A percentile compares a stretch with the other conserved stretches of the same genome.
phyloP scores from a whole-genome alignment of 2,888 invertebrate genomes.

The Xanthia togata region DNA sequence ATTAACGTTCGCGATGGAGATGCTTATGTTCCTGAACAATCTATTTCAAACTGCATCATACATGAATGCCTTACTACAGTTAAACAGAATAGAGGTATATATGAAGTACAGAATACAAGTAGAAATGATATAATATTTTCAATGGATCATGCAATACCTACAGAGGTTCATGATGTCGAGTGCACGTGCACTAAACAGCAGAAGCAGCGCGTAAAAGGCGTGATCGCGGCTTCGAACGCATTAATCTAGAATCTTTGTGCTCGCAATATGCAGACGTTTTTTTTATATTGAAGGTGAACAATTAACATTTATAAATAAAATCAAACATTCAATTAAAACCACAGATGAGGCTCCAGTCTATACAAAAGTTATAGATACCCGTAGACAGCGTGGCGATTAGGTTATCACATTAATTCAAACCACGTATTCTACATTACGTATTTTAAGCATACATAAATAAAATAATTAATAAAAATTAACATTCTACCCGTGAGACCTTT shows the following conservation, averaged over 20 bases:
- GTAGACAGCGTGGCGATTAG: no score
- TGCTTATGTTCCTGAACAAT: slow-evolving; percentile 8
- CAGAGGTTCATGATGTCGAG: not conserved
- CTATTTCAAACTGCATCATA: slow-evolving; percentile 4
- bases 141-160: slow-evolving; percentile 2
- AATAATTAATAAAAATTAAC: no score
- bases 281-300: not conserved
- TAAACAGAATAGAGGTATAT: slow-evolving; percentile 11
- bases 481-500: no score
- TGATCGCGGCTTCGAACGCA: slow-evolving; percentile 1
- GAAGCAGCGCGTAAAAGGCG: not conserved
- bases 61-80: slow-evolving; percentile 1
- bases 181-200: not conserved
- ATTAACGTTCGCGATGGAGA: not conserved
- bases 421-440: no score
- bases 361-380: not conserved
- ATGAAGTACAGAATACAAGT: slow-evolving; percentile 6
- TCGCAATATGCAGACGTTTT: not conserved
- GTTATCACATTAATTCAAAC: no score
- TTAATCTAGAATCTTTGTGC: slow-evolving; percentile 2
- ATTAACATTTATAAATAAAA: not conserved
- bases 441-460: no score
- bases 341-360: not conserved
- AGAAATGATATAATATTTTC: not conserved
- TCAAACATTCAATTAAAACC: not conserved